Base-by-base conservation (phyloP, 2,888 invertebrate species). In the Ypsolopha sequella region DNA sequence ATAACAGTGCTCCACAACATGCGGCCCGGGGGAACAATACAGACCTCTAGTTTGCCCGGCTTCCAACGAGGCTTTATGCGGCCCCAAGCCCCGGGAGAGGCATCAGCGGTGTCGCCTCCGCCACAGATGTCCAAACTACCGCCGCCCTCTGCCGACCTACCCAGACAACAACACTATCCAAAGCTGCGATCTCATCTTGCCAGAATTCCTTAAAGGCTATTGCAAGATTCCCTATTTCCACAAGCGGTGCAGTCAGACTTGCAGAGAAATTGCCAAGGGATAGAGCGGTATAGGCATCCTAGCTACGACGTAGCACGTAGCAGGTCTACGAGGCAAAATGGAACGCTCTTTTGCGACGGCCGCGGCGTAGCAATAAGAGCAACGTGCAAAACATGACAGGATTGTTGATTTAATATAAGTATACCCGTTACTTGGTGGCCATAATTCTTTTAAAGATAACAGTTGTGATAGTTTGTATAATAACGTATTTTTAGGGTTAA, bases 1-100 rank as follows among this genome's bases (percentile, higher is more conserved):
- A 11, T 39, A 39, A 39, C 64, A 91, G 91, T 92, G 92, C 68
- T 91, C 91, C 1, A 76, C 87, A 39, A 87, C 82, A 0, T 91
- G 91, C 60, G 91, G 91, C 0, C 79, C 80, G 1, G 91, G 91
- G 1, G 62, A 88, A 2, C 88, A 90, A 9, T 77, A 78, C 0
- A 80, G 90, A 3, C 85, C 88, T 0, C 74, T 89, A 0, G 65
- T 79, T 1, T 91, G 91, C 58, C 86, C 88, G 0, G 88, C 88
- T 0, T 60, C 82, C 0, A 72, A 84, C 52, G 87, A 80, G 1
- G 64, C 70, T 7, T 76, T 86, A 0, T 91, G 91, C 63, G 90
- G 89, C 0, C 75, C 86, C 1, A 76, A 75, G 45, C 88, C 88
- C 0, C 79, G 81, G 13, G 80, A 85, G 56, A 87, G 88, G 48